These are phyloP conservation scores for Anguilla megastoma DNA, from an alignment of 2,797 vertebrate genomes.

Conservation along the genomic window DNA sequence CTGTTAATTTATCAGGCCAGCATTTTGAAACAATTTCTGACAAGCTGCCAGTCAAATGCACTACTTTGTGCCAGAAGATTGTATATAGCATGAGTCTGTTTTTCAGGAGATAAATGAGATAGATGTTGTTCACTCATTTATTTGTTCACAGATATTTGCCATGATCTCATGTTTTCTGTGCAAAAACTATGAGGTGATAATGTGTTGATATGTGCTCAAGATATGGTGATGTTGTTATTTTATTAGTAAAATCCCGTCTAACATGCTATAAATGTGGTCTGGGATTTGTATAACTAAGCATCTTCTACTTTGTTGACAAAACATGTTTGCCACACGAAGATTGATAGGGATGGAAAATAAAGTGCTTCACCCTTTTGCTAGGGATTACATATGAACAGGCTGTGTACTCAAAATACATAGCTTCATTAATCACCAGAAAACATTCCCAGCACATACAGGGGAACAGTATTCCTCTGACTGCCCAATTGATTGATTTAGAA, in stretches of 20 bases:
- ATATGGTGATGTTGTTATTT: background rate
- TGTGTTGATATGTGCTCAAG: background rate
- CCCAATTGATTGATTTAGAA: background rate
- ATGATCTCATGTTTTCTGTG: background rate
- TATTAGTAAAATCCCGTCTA: background rate
- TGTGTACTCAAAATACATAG: background rate
- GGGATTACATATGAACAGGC: background rate
- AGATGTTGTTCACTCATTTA: background rate
- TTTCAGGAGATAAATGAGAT: background rate
- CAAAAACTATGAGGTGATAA: background rate
- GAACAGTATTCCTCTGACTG: background rate
- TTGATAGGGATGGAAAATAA: background rate
- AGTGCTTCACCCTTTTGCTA: background rate
- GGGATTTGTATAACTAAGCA: background rate
- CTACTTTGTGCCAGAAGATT: background rate
- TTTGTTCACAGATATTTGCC: background rate
- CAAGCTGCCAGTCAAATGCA: background rate
- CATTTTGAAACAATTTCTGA: slow-evolving; percentile 1
- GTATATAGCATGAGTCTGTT: background rate
- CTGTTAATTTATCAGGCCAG: background rate
- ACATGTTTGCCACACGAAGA: background rate
- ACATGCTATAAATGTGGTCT: background rate
- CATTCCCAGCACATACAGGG: background rate
- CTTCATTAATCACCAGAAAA: background rate
- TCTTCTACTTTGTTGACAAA: background rate